phyloP scores from a whole-genome alignment of 2,888 invertebrate species.

The Galerucella nymphaeae region DNA sequence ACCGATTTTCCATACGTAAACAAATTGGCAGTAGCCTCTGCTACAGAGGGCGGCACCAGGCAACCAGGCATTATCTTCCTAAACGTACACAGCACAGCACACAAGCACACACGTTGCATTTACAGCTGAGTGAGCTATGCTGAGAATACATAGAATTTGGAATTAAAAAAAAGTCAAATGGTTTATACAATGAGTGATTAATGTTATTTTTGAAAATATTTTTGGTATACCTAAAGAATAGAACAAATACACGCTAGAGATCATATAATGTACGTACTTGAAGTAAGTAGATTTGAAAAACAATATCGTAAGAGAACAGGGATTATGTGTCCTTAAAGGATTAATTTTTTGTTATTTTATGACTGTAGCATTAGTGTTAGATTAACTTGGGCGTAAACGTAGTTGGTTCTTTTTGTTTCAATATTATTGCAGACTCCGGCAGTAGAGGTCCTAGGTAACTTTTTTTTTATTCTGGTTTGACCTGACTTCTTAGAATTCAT shows the following conservation, averaged over 20 bases:
- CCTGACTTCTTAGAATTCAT: constrained; percentile 16
- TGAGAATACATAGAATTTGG: background rate
- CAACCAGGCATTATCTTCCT: background rate
- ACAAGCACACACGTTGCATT: constrained; percentile 15
- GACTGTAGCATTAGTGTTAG: constrained; percentile 16
- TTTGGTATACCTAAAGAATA: background rate
- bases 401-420: background rate
- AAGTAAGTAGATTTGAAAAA: constrained; percentile 27
- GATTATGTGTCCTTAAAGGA: constrained; percentile 22
- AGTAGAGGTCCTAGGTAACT: background rate
- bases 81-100: background rate
- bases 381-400: constrained; percentile 3
- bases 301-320: constrained; percentile 15
- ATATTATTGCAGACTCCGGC: background rate
- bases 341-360: constrained; percentile 24
- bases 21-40: background rate
- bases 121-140: background rate
- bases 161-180: constrained; percentile 11
- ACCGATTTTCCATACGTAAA: background rate
- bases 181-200: constrained; percentile 21
- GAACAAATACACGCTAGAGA: constrained; percentile 5
- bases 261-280: background rate
- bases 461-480: constrained; percentile 9
- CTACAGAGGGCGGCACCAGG: background rate
- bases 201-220: constrained; percentile 22